Evolutionary conservation across 2,888 invertebrate species (phyloP).

Genomic region (Spisula subtruncata): DNA sequence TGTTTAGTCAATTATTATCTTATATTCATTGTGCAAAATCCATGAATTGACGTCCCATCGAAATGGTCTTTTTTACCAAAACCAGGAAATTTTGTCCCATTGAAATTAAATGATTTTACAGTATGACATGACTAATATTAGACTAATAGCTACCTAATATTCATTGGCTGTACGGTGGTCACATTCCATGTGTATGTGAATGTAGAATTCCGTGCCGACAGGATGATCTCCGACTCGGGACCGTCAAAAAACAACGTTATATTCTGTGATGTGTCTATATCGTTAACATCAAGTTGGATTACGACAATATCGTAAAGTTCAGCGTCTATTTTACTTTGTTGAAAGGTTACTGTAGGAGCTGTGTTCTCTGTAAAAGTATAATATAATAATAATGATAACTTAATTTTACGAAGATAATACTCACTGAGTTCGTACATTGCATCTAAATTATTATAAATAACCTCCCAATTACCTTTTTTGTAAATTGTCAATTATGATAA

Average conservation of each 20-base stretch:
- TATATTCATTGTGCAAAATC: no score
- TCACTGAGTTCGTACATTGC: no score
- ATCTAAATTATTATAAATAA: no score
- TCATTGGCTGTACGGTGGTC: constrained; percentile 41
- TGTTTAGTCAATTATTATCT: no score
- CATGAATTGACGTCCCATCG: no score
- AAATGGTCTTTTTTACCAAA: no score
- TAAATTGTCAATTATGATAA: not conserved
- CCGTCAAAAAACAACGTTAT: constrained; percentile 46
- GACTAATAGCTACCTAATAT: constrained; percentile 44
- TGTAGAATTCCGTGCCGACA: not conserved
- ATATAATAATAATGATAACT: no score
- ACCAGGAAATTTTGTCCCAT: no score
- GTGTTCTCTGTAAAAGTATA: constrained; percentile 36
- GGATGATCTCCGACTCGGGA: not conserved
- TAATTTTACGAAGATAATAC: no score
- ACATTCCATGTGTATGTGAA: constrained; percentile 46
- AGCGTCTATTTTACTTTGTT: constrained; percentile 11
- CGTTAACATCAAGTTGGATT: constrained; percentile 16
- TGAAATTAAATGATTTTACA: no score
- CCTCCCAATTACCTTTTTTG: not conserved
- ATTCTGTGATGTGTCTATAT: constrained; percentile 23
- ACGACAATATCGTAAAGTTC: constrained; percentile 7
- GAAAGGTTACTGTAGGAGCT: constrained; percentile 35
- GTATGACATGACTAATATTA: no score